Evolutionary conservation across 1,140 invertebrate genomes (phyloP).

Genomic region (Ceratina japonica): DNA sequence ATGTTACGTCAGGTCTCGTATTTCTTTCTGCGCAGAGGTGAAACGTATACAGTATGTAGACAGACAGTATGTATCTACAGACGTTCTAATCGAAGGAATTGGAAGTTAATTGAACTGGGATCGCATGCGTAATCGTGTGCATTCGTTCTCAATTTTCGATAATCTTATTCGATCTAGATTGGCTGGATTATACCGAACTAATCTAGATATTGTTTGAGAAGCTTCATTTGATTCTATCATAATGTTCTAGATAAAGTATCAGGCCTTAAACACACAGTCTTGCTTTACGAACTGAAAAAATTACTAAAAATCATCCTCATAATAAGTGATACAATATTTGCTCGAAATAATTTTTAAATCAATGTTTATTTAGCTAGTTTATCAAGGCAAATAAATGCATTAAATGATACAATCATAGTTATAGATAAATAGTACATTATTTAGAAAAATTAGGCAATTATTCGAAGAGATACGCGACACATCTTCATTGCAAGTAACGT

Average conservation of each 20-base stretch:
- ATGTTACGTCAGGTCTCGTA: constrained; percentile 12
- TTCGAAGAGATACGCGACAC: background rate
- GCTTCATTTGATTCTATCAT: constrained; percentile 7
- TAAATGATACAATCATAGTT: too few species aligned
- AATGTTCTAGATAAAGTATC: constrained; percentile 40
- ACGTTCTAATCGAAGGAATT: background rate
- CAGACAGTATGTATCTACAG: too few species aligned
- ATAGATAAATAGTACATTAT: background rate
- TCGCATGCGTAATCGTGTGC: background rate
- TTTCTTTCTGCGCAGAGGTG: background rate
- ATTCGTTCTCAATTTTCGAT: background rate
- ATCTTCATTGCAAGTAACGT: background rate
- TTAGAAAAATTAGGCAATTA: background rate
- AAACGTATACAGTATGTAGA: too few species aligned
- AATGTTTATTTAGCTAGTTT: background rate
- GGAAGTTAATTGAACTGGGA: background rate
- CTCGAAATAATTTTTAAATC: background rate
- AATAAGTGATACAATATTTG: background rate
- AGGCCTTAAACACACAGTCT: constrained; percentile 5
- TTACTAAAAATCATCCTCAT: background rate
- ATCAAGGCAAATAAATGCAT: background rate
- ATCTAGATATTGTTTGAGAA: constrained; percentile 16
- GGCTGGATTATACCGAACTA: background rate
- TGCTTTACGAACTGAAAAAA: constrained; percentile 5
- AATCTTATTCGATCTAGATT: constrained; percentile 6